Percentiles rank a stretch among this genome's conserved stretches.
Evolutionary conservation across 2,797 vertebrate genomes (phyloP).

Genomic region (Chelon auratus): DNA sequence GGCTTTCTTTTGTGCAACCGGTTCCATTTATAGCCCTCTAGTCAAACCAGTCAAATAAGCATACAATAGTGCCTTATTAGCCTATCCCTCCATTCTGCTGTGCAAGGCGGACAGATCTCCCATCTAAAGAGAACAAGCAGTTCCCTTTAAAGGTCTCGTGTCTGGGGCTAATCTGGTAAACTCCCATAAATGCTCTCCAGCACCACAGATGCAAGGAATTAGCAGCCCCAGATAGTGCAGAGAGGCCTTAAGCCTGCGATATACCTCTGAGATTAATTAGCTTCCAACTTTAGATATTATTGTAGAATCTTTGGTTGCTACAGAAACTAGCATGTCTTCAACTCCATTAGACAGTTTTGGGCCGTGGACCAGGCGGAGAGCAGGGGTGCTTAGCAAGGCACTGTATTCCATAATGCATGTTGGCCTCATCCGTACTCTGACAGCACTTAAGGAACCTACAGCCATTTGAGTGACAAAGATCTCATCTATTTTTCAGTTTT

Average conservation of each 20-base stretch:
- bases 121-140: constrained; percentile 81
- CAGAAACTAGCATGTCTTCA: constrained; percentile 77
- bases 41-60: constrained; percentile 69
- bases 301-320: constrained; percentile 76
- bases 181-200: constrained; percentile 81
- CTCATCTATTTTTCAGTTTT: constrained; percentile 88
- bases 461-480: constrained; percentile 88
- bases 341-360: constrained; percentile 77
- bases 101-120: constrained; percentile 76
- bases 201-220: constrained; percentile 82
- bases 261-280: constrained; percentile 86
- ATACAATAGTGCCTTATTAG: constrained; percentile 77
- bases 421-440: constrained; percentile 80
- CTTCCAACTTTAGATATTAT: constrained; percentile 83
- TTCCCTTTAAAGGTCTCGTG: constrained; percentile 80
- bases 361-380: constrained; percentile 65
- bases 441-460: constrained; percentile 85
- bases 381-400: constrained; percentile 73
- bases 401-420: constrained; percentile 84
- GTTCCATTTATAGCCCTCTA: constrained; percentile 75
- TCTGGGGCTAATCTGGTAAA: constrained; percentile 84
- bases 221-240: constrained; percentile 74
- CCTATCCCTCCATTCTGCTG: constrained; percentile 58
- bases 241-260: constrained; percentile 75
- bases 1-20: constrained; percentile 55